Percentiles rank a stretch among this genome's conserved stretches.
These are phyloP conservation scores for Gryllus bimaculatus DNA, from an alignment of 1,140 invertebrate species.

Conservation along the genomic window DNA sequence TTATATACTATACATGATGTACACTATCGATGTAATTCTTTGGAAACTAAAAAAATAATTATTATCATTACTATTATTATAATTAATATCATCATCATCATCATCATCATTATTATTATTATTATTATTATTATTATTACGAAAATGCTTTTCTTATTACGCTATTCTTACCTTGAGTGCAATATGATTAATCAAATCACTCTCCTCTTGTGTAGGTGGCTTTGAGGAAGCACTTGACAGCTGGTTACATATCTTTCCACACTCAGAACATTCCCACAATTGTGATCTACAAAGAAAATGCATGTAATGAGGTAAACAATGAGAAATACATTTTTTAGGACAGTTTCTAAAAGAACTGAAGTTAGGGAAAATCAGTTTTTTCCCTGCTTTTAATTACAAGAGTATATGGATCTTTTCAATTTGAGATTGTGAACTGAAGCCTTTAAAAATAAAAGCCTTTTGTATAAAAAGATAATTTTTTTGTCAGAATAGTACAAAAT, in stretches of 20 bases:
- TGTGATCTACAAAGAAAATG: slow-evolving; percentile 34
- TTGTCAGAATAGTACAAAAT: no score
- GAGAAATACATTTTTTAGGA: background rate
- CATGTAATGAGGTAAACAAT: background rate
- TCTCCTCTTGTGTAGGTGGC: slow-evolving; percentile 15
- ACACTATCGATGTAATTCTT: no score
- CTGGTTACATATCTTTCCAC: slow-evolving; percentile 44
- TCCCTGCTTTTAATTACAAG: no score
- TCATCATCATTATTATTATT: background rate
- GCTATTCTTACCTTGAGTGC: slow-evolving; percentile 11
- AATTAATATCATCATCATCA: background rate
- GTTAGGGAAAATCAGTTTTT: no score
- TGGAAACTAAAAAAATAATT: background rate
- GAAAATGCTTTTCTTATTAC: background rate
- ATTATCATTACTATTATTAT: background rate
- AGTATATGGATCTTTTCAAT: no score
- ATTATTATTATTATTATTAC: background rate
- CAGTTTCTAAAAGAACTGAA: no score
- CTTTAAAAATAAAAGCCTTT: no score
- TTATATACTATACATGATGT: no score
- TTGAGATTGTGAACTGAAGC: no score
- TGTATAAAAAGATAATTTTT: no score
- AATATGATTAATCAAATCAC: slow-evolving; percentile 9
- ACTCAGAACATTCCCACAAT: slow-evolving; percentile 46
- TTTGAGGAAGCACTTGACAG: slow-evolving; percentile 30